Base-by-base conservation (phyloP, 2,797 vertebrate genomes). In the Lateolabrax maculatus region DNA sequence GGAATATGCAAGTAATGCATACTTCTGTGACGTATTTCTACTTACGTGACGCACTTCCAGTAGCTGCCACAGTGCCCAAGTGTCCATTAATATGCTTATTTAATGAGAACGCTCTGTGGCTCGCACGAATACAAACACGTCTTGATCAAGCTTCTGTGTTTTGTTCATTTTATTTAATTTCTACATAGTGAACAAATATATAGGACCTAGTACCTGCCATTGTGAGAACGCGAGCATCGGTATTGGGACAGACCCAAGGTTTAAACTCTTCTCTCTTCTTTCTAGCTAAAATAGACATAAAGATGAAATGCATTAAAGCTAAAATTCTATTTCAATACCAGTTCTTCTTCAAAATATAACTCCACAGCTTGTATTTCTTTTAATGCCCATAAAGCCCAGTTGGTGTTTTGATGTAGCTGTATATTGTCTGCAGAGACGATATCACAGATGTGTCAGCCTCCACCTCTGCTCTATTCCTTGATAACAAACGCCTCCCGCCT, bases 361-460 rank as follows among this genome's bases (percentile, higher is more conserved):
- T 61, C 18, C 31, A 46, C 19, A 67, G 18, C 16, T 65, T 63
- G 12, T 23, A 31, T 62, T 46, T 52, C n/a, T 46, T 39, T 56
- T 25, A 36, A 36, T 31, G 15, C 19, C 31, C 29, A 61, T 21
- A 41, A 16, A 37, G 13, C 15, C 29, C 61, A 51, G 49, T 31
- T 41, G 23, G 25, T 65, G 23, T 51, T 82, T 43, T 66, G 49
- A 21, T 79, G 43, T 25, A 56, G 48, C 55, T 66, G 21, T 41
- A 63, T 63, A 53, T 25, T 44, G 62, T 76, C 2, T 23, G 46
- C 25, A 25, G 15, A 78, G 25, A 51, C 44, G 34, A 56, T 49
- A 51, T 65, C 36, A 71, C 56, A 73, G 60, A 79, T 51, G 55
- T 49, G 69, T 60, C n/a, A 58, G 71, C 69, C 49, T 63, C 44